Evolutionary conservation across 1,140 invertebrate species (phyloP), one percentile per base, ranked within the genome.

Genomic region (Pseudomyrmex dendroicus): DNA sequence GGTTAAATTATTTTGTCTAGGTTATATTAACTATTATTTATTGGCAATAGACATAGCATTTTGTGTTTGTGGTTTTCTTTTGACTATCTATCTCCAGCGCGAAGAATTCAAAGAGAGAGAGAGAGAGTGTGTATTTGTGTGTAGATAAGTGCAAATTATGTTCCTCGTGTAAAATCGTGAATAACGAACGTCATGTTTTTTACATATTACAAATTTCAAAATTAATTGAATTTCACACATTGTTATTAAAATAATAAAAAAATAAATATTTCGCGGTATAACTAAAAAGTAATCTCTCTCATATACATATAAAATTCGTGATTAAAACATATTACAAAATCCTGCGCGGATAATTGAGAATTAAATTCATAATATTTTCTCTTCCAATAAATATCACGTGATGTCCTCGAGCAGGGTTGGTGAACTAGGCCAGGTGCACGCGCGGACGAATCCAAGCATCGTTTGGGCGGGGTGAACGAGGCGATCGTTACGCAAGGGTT

Each of bases 21-120:
- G 12, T 2, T 13, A 59, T 61, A 72, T 80, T 59, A 72, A 59
- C 35, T 13, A 59, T 78, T 78, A 78, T 72, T 80, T 59, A 80
- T 72, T 80, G n/a, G 54, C 54, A 48, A 59, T 35, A 17, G 54
- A n/a, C 64, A 12, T 64, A 2, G 56, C 44, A 15, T 44, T 13
- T 8, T 17, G 3, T 54, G 9, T 35, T 17, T 44, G 12, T 8
- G n/a, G 8, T 64, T 57, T 17, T 59, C 57, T 17, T n/a, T 1
- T 8, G 4, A 57, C 8, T 59, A 52, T 1, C 56, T 15, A 52
- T 59, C 2, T 17, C 50, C 0, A 35, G 35, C 5, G 35, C 35
- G 35, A 35, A 0, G 35, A 35, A 35, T 7, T 35, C 35, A 35
- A 7, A 35, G 5, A 7, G 5, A 35, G 5, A 35, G 0, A 35